Conservation (phyloP, 2,797 vertebrate genomes). For the Sus cebifrons region DNA sequence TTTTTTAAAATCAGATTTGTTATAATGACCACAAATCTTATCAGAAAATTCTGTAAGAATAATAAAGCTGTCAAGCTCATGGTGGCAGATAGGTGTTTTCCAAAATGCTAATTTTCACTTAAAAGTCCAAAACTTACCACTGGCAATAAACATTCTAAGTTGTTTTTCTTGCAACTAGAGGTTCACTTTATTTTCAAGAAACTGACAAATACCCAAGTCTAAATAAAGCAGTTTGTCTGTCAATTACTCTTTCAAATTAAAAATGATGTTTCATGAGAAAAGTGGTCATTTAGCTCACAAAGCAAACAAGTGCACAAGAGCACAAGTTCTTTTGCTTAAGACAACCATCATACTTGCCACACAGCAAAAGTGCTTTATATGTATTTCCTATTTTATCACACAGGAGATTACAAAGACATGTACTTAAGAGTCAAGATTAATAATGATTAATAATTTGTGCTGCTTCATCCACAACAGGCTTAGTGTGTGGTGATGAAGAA, state of each 20-base stretch:
- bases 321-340: background rate
- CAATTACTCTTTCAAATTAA: slow-evolving; percentile 23
- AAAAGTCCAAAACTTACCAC: background rate
- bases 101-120: slow-evolving; percentile 59
- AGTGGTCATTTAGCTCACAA: background rate
- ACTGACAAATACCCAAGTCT: slow-evolving; percentile 27
- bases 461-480: background rate
- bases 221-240: background rate
- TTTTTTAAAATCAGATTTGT: background rate
- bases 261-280: slow-evolving; percentile 51
- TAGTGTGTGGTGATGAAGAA: background rate
- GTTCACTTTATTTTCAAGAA: slow-evolving; percentile 58
- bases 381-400: slow-evolving; percentile 33
- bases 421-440: background rate
- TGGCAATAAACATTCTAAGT: background rate
- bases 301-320: background rate
- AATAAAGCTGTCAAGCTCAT: slow-evolving; percentile 20
- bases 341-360: background rate
- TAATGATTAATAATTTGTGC: background rate
- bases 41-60: slow-evolving; percentile 44
- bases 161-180: background rate
- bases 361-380: background rate
- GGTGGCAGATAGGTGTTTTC: background rate
- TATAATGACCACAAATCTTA: slow-evolving; percentile 38
- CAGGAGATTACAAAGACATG: background rate